These are phyloP conservation scores for Nycticryphes semicollaris DNA, from an alignment of 2,113 vertebrate species.

Conservation along the genomic window DNA sequence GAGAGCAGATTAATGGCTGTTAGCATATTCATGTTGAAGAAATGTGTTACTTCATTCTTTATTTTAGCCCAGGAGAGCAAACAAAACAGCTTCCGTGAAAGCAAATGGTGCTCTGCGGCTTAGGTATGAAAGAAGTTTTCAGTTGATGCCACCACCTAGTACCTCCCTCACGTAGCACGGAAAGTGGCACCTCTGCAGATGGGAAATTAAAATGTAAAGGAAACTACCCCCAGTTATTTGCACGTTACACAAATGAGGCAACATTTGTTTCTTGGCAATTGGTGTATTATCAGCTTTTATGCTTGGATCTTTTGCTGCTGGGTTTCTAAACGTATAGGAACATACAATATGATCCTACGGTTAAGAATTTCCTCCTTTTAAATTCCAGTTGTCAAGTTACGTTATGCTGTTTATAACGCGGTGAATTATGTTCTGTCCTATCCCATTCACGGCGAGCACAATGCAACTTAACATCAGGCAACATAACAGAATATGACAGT, in stretches of 20 bases:
- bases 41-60: slow-evolving; percentile 59
- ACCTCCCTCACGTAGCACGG: neutral
- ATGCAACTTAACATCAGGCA: slow-evolving; percentile 69
- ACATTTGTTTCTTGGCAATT: slow-evolving; percentile 8
- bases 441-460: slow-evolving; percentile 63
- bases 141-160: neutral
- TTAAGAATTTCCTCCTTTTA: slow-evolving; percentile 61
- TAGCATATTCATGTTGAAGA: slow-evolving; percentile 60
- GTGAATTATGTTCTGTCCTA: slow-evolving; percentile 67
- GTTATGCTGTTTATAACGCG: slow-evolving; percentile 59
- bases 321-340: slow-evolving; percentile 13
- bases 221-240: neutral
- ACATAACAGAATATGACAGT: slow-evolving; percentile 60
- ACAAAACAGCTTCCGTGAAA: neutral
- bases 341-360: neutral
- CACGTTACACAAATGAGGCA: neutral
- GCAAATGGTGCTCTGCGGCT: neutral
- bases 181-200: neutral
- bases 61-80: slow-evolving; percentile 51
- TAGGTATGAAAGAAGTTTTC: slow-evolving; percentile 25
- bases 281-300: neutral
- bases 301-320: neutral
- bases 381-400: slow-evolving; percentile 68
- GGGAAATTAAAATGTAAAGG: neutral
- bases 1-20: slow-evolving; percentile 47